Evolutionary conservation across 2,113 vertebrate genomes (phyloP), one percentile per base, ranked within the genome.

Genomic region (Thomomys bottae): DNA sequence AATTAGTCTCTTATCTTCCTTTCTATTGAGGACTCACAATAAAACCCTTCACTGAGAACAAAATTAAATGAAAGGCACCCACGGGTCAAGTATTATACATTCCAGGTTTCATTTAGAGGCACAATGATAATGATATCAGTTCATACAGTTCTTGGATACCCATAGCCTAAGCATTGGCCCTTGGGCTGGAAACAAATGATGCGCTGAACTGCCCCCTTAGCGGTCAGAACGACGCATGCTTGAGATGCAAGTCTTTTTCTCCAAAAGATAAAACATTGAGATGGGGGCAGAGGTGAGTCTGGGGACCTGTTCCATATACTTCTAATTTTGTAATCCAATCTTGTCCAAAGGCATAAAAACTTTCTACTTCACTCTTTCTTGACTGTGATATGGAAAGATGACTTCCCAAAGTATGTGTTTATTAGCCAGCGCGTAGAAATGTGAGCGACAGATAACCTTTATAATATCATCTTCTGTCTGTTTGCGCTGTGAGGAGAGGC

Each of bases 301-400:
- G 20, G 26, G 4, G 32, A 23, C 64, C 28, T 2, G 18, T 3
- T 4, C 45, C 26, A 10, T 1, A 8, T 4, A 20, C 0, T 40
- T 88, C 40, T 36, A 54, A 26, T 67, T 83, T 68, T n/a, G n/a
- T 66, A 84, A 73, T 38, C 17, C 38, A 67, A 12, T 36, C 26
- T 40, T 57, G 12, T 42, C 36, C 36, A 34, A 18, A 84, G 89
- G 34, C 45, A 61, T 40, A 0, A 34, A 88, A 66, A 42, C 30
- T 28, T 80, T 45, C 71, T 32, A 80, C 38, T 83, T 59, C 63
- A 18, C 30, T 18, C 61, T 84, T 83, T 68, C 67, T 89, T n/a
- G 8, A 12, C 32, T 76, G 36, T 66, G 23, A 40, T 20, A 28
- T 81, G 66, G 32, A 40, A 75, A 34, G 28, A 63, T 18, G 42